Base-by-base conservation (phyloP, 2,113 vertebrate genomes). In the Brevimyrus niger region DNA sequence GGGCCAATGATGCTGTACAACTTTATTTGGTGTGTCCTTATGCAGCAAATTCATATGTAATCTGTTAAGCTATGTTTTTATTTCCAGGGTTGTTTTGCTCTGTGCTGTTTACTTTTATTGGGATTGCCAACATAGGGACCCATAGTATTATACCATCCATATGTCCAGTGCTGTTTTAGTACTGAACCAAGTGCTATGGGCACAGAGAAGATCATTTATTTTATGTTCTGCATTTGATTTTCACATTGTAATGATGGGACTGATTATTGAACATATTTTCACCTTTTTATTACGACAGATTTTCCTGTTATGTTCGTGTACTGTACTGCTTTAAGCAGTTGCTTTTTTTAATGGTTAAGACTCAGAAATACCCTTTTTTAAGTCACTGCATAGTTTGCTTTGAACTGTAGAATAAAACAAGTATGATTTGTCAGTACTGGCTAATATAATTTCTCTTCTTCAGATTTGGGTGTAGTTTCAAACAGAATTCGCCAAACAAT, bases 181-280 rank as follows among this genome's bases (percentile, higher is more conserved):
- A 13, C 73, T 38, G 35, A 42, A 19, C 4, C 73, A 31, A 5
- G 2, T 80, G 4, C 17, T 19, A 19, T 42, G 73, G 73, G 35
- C 42, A 19, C 35, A 76, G 73, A 19, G 31, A 73, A 5, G 35
- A 50, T 76, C 9, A 9, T 21, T 23, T 80, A 6, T 76, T 48
- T 47, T 53, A 69, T 69, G 35, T 23, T 7, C 8, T 27, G 17
- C 17, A 17, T 88, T 53, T 88, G 19, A 80, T 42, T 38, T 53
- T 83, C 73, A 23, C 31, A 27, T 53, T 83, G 48, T 38, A 17
- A 55, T 51, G 5, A 65, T 61, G 27, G 35, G 3, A 42, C 3
- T 87, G 87, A 87, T 61, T 35, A n/a, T 1, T 53, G 19, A 89
- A 55, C 76, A 15, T 87, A 44, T 82, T 42, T 89, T 89, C 47